Base-by-base conservation (phyloP, 1,140 invertebrate genomes). In the Drosophila nasuta region DNA sequence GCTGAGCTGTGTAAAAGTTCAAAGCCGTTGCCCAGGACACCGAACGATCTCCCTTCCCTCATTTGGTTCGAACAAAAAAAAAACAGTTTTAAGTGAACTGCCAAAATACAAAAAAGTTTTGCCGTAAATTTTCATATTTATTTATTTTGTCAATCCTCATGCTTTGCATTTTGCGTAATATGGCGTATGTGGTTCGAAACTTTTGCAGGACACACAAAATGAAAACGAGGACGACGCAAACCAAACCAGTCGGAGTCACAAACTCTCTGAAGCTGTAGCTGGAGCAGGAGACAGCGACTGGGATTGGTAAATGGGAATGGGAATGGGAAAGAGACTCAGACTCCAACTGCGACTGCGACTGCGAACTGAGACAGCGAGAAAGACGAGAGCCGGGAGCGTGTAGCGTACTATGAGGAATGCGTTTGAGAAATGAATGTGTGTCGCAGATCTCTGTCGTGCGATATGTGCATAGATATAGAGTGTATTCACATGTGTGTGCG, bases 61-160 rank as follows among this genome's bases (percentile, higher is more conserved):
- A 11, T 28, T 30, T 13, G 25, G 11, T 2, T 8, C 20, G 2
- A 25, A 48, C n/a, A 48, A 48, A 48, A 51, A 51, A 51, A 41
- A 66, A 64, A 51, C 69, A 58, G 66, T 63, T 79, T 81, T 79
- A 79, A 82, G 73, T 66, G 54, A 77, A 77, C 70, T 67, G 49
- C 60, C 66, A 77, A 79, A 76, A 78, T 72, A 75, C 75, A 77
- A 78, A 74, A 49, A 86, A 88, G 45, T 89, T 89, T 52, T 71
- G 77, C 85, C 85, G 85, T 89, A 89, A 89, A 89, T 85, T 89
- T 89, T 89, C 81, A 89, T 89, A 89, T 89, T 89, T 89, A 89
- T 89, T 89, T 89, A 89, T 89, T 89, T 89, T 89, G 85, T 85
- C 86, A 85, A 89, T 89, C 81, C 85, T 63, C 63, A 72, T 79